Evolutionary conservation across 2,797 vertebrate species (phyloP).

Genomic region (Trichosurus vulpecula): DNA sequence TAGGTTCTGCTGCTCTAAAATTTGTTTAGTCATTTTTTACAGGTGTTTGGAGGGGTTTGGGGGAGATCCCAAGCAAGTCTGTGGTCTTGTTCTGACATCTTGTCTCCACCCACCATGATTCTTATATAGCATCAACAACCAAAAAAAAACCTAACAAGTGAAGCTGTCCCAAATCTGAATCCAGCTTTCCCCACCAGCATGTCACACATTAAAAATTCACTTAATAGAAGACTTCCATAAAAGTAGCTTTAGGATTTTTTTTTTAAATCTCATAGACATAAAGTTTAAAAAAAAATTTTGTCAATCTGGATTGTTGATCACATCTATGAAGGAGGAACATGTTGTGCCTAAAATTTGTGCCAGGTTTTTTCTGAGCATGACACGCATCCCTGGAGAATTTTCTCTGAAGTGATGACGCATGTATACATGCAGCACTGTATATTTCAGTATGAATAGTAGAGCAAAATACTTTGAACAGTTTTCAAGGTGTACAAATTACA

Average conservation of each 20-base stretch:
- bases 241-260: background rate
- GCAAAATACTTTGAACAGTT: conserved; percentile 49
- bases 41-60: no score
- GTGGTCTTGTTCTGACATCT: no score
- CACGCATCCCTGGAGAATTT: background rate
- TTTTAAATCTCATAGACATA: background rate
- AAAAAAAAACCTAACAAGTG: background rate
- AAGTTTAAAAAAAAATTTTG: background rate
- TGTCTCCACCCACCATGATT: background rate
- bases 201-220: background rate
- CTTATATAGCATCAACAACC: background rate
- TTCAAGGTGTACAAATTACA: conserved; percentile 52
- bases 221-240: conserved; percentile 28
- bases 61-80: no score
- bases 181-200: no score
- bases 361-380: conserved; percentile 1
- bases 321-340: background rate
- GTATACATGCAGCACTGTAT: background rate
- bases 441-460: conserved; percentile 53
- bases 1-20: no score
- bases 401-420: conserved; percentile 25
- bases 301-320: background rate
- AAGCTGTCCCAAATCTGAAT: background rate
- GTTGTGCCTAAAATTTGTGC: background rate
- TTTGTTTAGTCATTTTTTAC: no score